phyloP scores from a whole-genome alignment of 2,888 invertebrate genomes.

The Latheticus oryzae region DNA sequence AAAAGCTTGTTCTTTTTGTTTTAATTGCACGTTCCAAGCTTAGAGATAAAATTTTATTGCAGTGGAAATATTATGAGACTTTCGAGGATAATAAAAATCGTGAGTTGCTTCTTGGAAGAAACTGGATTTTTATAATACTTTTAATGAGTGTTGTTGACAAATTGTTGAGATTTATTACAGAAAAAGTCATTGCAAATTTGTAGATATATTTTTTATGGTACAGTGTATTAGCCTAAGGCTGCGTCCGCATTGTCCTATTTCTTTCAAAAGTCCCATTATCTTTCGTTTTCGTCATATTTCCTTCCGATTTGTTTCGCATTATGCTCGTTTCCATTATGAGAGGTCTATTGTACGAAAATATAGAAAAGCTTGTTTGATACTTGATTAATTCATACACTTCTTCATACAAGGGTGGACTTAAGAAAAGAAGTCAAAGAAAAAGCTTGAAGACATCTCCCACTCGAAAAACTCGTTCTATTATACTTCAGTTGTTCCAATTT shows the following conservation, averaged over 20 bases:
- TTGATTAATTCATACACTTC: constrained; percentile 39
- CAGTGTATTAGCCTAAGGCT: constrained; percentile 41
- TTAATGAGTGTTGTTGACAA: not conserved
- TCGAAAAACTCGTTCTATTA: constrained; percentile 21
- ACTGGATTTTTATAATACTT: constrained; percentile 1
- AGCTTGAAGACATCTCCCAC: constrained; percentile 16
- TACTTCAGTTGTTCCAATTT: constrained; percentile 17
- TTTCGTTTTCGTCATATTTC: constrained; percentile 52
- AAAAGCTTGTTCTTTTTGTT: constrained; percentile 58
- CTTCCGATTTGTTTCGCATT: constrained; percentile 56
- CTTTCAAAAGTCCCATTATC: constrained; percentile 48
- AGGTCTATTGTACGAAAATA: constrained; percentile 34
- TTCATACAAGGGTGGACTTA: constrained; percentile 19
- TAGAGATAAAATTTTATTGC: constrained; percentile 55
- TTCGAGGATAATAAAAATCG: constrained; percentile 48
- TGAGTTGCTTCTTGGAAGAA: not conserved
- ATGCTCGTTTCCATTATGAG: constrained; percentile 40
- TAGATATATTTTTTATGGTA: constrained; percentile 32
- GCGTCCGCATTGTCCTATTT: constrained; percentile 42
- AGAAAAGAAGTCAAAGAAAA: constrained; percentile 28
- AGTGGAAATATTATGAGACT: constrained; percentile 21
- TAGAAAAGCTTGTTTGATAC: constrained; percentile 41
- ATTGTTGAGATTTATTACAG: not conserved
- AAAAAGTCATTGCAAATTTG: not conserved
- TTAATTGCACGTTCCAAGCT: constrained; percentile 53